phyloP scores from a whole-genome alignment of 2,113 vertebrate genomes.

The Cyanoliseus patagonus region DNA sequence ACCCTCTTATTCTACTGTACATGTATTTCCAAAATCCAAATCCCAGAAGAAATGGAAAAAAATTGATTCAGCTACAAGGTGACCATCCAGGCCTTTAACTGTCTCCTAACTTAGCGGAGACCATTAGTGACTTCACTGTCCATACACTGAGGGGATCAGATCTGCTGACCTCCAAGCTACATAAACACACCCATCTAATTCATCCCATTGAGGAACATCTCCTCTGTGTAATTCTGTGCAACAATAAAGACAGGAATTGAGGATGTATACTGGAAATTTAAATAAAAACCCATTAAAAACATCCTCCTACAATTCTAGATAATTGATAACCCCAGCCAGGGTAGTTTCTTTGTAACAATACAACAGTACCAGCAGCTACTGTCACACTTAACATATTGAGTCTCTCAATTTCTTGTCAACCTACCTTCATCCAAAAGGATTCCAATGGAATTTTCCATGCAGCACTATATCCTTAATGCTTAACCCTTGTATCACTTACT shows the following conservation, averaged over 20 bases:
- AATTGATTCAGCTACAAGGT: not conserved
- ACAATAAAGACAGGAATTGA: not conserved
- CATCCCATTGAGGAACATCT: not conserved
- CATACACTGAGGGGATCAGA: not conserved
- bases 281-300: not conserved
- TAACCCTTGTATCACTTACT: not conserved
- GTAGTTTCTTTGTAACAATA: not conserved
- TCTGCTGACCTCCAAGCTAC: not conserved
- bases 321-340: not conserved
- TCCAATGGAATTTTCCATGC: not conserved
- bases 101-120: not conserved
- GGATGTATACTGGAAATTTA: not conserved
- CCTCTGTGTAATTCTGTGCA: not conserved
- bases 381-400: not conserved
- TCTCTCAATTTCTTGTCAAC: not conserved
- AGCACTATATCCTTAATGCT: not conserved
- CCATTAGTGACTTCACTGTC: accelerated
- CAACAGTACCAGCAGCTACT: not conserved
- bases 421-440: not conserved
- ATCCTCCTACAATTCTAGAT: not conserved
- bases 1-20: too few species aligned
- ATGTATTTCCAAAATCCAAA: not conserved
- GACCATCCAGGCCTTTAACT: not conserved
- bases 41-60: not conserved
- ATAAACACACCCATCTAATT: not conserved